Percentiles rank a stretch among this genome's conserved stretches.
phyloP scores from a whole-genome alignment of 2,888 invertebrate species.

The Cybosia mesomella region DNA sequence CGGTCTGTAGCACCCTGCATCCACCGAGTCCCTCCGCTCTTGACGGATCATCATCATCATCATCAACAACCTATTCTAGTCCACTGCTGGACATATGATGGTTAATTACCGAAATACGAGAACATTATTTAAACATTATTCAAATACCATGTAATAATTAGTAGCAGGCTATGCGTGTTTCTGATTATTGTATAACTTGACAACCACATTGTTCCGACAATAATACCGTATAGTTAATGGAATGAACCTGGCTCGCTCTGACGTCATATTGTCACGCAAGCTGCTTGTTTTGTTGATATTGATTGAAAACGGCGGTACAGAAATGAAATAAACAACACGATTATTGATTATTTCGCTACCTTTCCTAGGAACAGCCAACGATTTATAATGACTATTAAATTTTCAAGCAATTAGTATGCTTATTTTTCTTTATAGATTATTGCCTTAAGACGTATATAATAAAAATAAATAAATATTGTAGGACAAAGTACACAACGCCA shows the following conservation, averaged over 20 bases:
- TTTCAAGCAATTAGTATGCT: too few relatives aligned
- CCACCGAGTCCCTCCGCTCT: too few relatives aligned
- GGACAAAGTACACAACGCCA: too few relatives aligned
- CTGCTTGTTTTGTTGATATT: not conserved
- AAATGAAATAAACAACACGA: not conserved
- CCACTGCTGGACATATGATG: too few relatives aligned
- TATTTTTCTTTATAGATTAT: too few relatives aligned
- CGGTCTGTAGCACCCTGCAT: too few relatives aligned
- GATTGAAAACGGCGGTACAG: not conserved
- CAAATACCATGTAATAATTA: not conserved
- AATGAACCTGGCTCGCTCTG: not conserved
- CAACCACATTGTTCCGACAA: not conserved
- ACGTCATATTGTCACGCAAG: slow-evolving; percentile 6
- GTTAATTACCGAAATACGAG: not conserved
- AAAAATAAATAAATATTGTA: too few relatives aligned
- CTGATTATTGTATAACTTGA: slow-evolving; percentile 4
- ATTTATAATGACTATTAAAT: too few relatives aligned
- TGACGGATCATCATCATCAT: too few relatives aligned
- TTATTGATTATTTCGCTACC: not conserved
- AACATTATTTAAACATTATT: not conserved
- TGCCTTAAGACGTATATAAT: too few relatives aligned
- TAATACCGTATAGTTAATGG: not conserved
- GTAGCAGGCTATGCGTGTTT: not conserved
- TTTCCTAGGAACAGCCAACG: not conserved
- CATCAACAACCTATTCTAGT: too few relatives aligned